Evolutionary conservation across 2,797 vertebrate species (phyloP), one percentile per base, ranked within the genome.

Genomic region (Yasuhikotakia modesta): DNA sequence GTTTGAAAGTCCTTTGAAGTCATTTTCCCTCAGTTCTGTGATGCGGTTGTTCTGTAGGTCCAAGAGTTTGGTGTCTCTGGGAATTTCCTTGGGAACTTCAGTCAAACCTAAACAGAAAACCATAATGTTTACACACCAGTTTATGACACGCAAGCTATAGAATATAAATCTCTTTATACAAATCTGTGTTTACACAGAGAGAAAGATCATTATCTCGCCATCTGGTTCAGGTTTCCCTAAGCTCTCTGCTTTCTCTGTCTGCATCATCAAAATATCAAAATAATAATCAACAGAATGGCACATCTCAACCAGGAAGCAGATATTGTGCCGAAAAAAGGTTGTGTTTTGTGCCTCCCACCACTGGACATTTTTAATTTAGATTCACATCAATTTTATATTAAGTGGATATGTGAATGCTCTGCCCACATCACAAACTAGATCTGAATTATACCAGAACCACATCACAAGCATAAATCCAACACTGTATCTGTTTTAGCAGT

Each of bases 21-120:
- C 96, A 21, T 95, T 90, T 87, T 95, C 95, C 63, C 91, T 96
- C 4, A 97, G 91, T 86, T 97, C 96, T 0, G 90, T 91, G 85
- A 97, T 96, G 17, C 82, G 92, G 80, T 97, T 97, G 91, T 95
- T 97, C 89, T 97, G 96, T 79, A 97, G 92, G 85, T 97, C 96
- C 87, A 97, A 89, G 82, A 97, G 93, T 50, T 92, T 95, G 48
- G 96, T 97, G 87, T 97, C 96, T 3, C 72, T 82, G 0, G 95
- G 94, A 84, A 97, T 92, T 81, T 95, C 93, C 83, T 88, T 93
- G 73, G 96, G 96, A 52, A 97, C 94, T 52, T 90, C 87, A 4
- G 87, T 93, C 86, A 97, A 91, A 89, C 95, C 96, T 97, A 85
- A 63, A 79, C 21, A 73, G 27, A 73, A 43, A 81, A 58, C 12